Conservation (phyloP, 1,140 invertebrate species). For the Drosophila obscura region DNA sequence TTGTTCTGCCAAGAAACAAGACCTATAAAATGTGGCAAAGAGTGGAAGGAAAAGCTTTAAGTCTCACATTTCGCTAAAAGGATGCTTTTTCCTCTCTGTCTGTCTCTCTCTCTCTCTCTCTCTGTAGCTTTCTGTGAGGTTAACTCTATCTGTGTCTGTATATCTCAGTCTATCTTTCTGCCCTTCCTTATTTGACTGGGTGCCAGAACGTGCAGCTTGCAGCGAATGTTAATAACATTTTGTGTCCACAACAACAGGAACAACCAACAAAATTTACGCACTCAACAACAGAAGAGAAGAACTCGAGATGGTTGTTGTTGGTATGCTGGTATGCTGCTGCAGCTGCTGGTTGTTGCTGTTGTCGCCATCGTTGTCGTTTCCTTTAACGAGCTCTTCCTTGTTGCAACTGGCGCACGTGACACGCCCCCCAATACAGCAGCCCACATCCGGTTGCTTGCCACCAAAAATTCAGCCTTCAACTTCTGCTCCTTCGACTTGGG, state of each 20-base stretch:
- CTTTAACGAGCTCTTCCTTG: conserved; percentile 81
- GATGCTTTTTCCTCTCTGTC: too few relatives aligned
- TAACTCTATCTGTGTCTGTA: too few relatives aligned
- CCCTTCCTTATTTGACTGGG: conserved; percentile 53
- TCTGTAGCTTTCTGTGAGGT: too few relatives aligned
- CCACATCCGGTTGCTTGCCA: conserved; percentile 16
- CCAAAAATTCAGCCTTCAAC: conserved; percentile 16
- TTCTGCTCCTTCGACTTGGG: conserved; percentile 19
- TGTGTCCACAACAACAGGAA: conserved; percentile 56
- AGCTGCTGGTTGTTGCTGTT: conserved; percentile 20
- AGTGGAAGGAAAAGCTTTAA: not conserved
- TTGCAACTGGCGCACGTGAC: conserved; percentile 67
- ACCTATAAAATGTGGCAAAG: not conserved
- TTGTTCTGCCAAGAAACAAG: not conserved
- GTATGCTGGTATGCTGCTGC: conserved; percentile 8
- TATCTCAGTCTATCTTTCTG: too few relatives aligned
- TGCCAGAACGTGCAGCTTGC: conserved; percentile 59
- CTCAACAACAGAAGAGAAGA: conserved; percentile 61
- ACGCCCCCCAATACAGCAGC: conserved; percentile 18
- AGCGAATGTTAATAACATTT: conserved; percentile 79
- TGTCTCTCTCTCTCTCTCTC: too few relatives aligned
- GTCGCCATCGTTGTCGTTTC: conserved; percentile 61
- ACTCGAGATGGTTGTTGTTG: conserved; percentile 16
- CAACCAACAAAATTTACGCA: conserved; percentile 68
- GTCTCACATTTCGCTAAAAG: conserved; percentile 5